Evolutionary conservation across 2,888 invertebrate genomes (phyloP).

Genomic region (Automeris io): DNA sequence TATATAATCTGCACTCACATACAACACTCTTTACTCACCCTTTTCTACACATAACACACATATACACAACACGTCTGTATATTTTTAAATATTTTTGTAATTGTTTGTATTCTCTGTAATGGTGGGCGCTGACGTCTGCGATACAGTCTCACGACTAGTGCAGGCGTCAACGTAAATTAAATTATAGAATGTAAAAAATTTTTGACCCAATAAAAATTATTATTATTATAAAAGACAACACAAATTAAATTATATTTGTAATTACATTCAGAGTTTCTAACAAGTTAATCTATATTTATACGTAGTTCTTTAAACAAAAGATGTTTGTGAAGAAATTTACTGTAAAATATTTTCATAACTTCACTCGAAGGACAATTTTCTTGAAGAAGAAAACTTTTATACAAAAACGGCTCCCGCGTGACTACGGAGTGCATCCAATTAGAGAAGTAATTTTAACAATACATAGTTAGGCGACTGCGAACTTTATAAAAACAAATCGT

Average conservation of each 20-base stretch:
- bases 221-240: background rate
- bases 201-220: background rate
- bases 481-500: background rate
- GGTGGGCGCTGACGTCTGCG: too few relatives aligned
- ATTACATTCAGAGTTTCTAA: background rate
- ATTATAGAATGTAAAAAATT: background rate
- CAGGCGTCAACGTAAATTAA: too few relatives aligned
- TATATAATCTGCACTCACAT: too few relatives aligned
- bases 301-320: background rate
- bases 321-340: background rate
- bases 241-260: background rate
- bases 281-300: background rate
- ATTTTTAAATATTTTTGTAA: too few relatives aligned
- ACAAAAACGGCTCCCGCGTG: constrained; percentile 1
- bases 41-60: too few relatives aligned
- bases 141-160: too few relatives aligned
- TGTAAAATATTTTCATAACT: background rate
- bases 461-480: background rate
- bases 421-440: constrained; percentile 3
- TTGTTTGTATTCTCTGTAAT: too few relatives aligned
- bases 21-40: too few relatives aligned
- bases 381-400: constrained; percentile 1
- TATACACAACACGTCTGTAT: too few relatives aligned
- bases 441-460: background rate
- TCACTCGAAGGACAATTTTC: background rate